Evolutionary conservation across 2,797 vertebrate species (phyloP).

Genomic region (Intellagama lesueurii): DNA sequence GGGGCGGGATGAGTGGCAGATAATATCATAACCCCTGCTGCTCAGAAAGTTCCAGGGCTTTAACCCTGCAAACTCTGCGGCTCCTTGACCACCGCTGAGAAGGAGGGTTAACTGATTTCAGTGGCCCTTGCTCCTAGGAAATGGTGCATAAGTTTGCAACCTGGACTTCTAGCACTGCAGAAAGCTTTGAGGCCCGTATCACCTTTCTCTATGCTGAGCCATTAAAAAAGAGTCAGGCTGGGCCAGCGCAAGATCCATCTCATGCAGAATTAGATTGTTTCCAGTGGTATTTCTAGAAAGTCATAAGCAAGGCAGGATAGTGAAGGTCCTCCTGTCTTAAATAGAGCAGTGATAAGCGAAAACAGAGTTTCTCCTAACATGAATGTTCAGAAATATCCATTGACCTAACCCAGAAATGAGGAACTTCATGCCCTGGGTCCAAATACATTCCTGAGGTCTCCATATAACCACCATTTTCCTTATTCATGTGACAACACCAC

Average conservation of each 20-base stretch:
- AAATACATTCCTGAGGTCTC: no score
- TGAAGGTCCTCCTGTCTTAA: no score
- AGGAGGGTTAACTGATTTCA: neutral
- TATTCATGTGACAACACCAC: no score
- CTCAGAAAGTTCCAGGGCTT: no score
- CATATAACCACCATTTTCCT: no score
- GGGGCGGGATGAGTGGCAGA: no score
- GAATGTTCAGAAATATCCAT: neutral
- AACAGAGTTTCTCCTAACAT: neutral
- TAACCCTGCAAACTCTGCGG: no score
- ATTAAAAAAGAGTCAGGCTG: neutral
- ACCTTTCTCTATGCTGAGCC: neutral
- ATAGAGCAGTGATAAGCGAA: no score
- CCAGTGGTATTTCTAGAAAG: neutral
- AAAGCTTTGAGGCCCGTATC: neutral
- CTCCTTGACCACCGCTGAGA: no score
- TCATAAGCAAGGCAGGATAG: neutral
- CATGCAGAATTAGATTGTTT: neutral
- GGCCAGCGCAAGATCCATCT: neutral
- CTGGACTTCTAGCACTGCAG: neutral
- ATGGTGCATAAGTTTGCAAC: neutral
- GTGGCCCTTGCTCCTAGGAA: neutral
- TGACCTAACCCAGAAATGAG: neutral
- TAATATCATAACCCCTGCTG: no score
- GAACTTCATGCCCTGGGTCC: no score